Evolutionary conservation across 2,797 vertebrate genomes (phyloP).

Genomic region (Bucorvus abyssinicus): DNA sequence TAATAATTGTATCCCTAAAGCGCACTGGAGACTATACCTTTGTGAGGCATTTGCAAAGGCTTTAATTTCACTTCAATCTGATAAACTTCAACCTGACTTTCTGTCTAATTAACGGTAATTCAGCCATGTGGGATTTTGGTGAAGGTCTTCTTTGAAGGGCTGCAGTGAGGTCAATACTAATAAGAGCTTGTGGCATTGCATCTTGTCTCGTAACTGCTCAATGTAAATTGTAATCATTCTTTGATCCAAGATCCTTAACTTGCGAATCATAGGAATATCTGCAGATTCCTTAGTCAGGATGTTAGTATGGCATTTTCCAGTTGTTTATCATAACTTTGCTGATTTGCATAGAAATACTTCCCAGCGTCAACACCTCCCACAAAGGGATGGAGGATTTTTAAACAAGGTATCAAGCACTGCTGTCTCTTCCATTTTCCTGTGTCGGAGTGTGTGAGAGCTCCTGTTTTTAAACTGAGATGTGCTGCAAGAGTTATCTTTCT

Average conservation of each 20-base stretch:
- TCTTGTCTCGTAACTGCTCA: neutral
- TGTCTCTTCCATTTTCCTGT: neutral
- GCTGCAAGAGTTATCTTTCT: neutral
- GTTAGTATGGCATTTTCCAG: neutral
- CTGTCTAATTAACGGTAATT: neutral
- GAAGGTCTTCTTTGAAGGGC: neutral
- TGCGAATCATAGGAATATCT: neutral
- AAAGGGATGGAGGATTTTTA: neutral
- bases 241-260: neutral
- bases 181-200: neutral
- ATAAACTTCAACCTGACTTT: neutral
- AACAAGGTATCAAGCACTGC: neutral
- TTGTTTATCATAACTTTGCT: neutral
- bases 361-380: neutral
- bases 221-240: neutral
- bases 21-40: neutral
- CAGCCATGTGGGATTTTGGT: neutral
- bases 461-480: neutral
- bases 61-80: neutral
- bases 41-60: neutral
- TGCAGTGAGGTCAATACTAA: neutral
- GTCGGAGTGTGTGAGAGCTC: neutral
- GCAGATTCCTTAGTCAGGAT: neutral
- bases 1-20: neutral
- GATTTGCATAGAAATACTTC: neutral